These are phyloP conservation scores for Sericinus montela DNA, from an alignment of 2,888 invertebrate genomes.

Conservation along the genomic window DNA sequence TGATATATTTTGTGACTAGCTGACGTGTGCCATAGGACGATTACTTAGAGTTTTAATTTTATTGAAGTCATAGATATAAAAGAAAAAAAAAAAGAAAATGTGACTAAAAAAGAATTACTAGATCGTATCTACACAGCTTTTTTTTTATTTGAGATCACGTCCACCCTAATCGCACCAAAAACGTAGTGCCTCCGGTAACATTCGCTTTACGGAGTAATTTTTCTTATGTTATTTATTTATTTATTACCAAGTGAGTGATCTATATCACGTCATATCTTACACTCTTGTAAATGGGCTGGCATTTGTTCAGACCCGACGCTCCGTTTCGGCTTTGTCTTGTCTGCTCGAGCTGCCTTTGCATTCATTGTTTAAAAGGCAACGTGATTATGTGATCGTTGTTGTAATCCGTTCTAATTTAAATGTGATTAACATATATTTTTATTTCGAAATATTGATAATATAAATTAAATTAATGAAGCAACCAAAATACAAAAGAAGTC, in stretches of 20 bases:
- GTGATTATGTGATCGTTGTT: not conserved
- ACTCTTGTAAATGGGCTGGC: conserved; percentile 75
- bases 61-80: too few relatives aligned
- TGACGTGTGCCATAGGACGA: too few relatives aligned
- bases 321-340: conserved; percentile 36
- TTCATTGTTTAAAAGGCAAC: conserved; percentile 13
- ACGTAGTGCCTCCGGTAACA: conserved; percentile 72
- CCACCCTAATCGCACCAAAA: conserved; percentile 39
- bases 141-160: conserved; percentile 23
- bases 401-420: conserved; percentile 16
- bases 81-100: too few relatives aligned
- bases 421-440: conserved; percentile 14
- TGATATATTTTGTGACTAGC: too few relatives aligned
- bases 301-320: conserved; percentile 54
- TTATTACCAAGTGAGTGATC: conserved; percentile 78
- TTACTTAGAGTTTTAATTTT: too few relatives aligned
- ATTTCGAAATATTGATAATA: not conserved
- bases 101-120: too few relatives aligned
- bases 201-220: conserved; percentile 79
- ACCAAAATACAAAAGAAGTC: too few relatives aligned
- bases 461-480: not conserved
- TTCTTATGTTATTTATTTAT: conserved; percentile 80
- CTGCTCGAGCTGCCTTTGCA: conserved; percentile 33
- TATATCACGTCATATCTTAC: conserved; percentile 79
- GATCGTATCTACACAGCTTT: too few relatives aligned